Evolutionary conservation across 2,113 vertebrate genomes (phyloP), one percentile per base, ranked within the genome.

Genomic region (Passer montanus): DNA sequence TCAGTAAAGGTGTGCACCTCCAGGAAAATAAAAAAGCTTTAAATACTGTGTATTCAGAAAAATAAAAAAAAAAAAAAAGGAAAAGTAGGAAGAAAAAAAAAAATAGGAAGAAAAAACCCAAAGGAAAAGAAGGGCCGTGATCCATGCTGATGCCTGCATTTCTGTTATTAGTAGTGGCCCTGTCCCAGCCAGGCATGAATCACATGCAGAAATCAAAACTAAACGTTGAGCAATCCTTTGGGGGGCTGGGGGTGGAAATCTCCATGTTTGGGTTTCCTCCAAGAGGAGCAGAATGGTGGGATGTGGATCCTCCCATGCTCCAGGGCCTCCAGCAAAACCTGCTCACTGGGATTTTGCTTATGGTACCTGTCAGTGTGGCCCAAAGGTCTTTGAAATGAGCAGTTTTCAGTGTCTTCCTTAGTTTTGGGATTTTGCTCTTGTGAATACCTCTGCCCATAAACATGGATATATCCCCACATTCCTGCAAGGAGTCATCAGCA

Each of bases 101-200:
- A 74, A 31, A 4, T 22, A 35, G 31, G 44, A 16, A 64, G 46
- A 6, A 9, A 47, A 80, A 74, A 26, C 67, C 30, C 58, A 60
- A 49, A 84, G 64, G 35, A 59, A 84, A 84, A 90, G 33, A 64
- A 91, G 23, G 67, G 66, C 80, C 55, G 7, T 3, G 63, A 50
- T 96, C 85, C 66, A 41, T 89, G 96, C 93, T 96, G 95, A 96
- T 96, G 93, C 69, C 58, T 91, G 89, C 94, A 86, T 81, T 95
- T 96, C 86, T 92, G 67, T 72, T 96, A 76, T 95, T 95, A 95
- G 86, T 93, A 84, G 80, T 95, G 93, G 95, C 96, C 66, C 75
- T 84, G 77, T 76, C 95, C 95, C 95, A 97, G 64, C 64, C 67
- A 95, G 89, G 68, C 92, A 62, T 7, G 3, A 91, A 85, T 96